Conservation (phyloP, 2,113 vertebrate species). For the Anoplopoma fimbria region DNA sequence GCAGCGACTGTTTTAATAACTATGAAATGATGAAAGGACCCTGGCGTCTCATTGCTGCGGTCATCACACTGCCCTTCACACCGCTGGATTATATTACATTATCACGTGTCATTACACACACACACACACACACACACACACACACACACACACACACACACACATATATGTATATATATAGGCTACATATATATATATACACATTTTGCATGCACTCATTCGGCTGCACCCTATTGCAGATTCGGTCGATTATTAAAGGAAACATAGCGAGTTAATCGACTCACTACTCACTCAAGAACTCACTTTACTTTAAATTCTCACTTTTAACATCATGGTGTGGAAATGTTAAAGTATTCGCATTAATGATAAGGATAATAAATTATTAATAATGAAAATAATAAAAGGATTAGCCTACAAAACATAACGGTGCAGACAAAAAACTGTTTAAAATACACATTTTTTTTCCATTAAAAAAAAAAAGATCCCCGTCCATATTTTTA, state of each 20-base stretch:
- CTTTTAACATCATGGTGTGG: not conserved
- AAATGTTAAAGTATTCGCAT: not conserved
- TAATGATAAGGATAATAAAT: not conserved
- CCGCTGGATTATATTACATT: constrained; percentile 57
- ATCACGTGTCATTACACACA: constrained; percentile 49
- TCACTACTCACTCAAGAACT: too few species aligned
- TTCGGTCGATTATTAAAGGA: not conserved
- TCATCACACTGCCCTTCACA: constrained; percentile 39
- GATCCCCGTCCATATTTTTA: too few species aligned
- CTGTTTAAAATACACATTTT: not conserved
- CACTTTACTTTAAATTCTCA: too few species aligned
- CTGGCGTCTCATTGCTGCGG: too few species aligned
- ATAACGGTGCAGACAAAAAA: not conserved
- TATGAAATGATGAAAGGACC: constrained; percentile 54
- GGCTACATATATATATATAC: too few species aligned
- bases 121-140: not conserved
- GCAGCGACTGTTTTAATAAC: constrained; percentile 60
- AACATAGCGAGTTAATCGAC: not conserved
- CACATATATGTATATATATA: too few species aligned
- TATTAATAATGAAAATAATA: too few species aligned
- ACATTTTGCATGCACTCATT: not conserved
- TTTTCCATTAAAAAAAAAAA: not conserved
- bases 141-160: not conserved
- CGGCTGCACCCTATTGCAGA: not conserved
- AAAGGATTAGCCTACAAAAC: not conserved